A percentile compares a stretch with the other conserved stretches of the same genome.
These are phyloP conservation scores for Lithophane leautieri DNA, from an alignment of 2,888 invertebrate genomes.

Conservation along the genomic window DNA sequence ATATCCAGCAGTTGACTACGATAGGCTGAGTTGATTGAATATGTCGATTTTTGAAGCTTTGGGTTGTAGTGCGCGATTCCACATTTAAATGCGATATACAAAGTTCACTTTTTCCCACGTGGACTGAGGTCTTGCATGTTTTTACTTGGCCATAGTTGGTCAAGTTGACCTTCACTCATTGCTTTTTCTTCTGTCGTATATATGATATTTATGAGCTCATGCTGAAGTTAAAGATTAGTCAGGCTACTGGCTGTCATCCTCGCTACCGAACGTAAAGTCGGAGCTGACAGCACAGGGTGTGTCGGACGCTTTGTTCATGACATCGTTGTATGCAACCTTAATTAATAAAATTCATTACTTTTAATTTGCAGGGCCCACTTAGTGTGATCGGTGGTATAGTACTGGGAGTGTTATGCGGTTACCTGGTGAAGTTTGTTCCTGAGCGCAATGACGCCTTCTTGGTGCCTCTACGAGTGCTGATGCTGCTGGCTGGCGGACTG, in stretches of 20 bases:
- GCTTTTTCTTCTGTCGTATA: not conserved
- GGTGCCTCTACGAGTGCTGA: conserved; percentile 94
- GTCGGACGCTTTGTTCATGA: not conserved
- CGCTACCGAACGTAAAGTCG: not conserved
- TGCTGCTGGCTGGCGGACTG: conserved; percentile 95
- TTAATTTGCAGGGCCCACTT: conserved; percentile 92
- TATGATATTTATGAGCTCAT: not conserved
- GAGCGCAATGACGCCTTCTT: conserved; percentile 95
- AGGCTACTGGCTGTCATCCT: conserved; percentile 1
- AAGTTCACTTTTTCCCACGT: not conserved
- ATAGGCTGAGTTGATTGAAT: not conserved
- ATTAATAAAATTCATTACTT: not conserved
- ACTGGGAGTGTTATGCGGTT: conserved; percentile 95
- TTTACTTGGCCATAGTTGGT: not conserved
- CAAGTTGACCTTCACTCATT: not conserved
- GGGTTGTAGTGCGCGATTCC: not conserved
- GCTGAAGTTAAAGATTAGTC: not conserved
- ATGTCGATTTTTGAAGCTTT: not conserved
- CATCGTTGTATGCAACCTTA: not conserved
- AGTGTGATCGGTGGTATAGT: conserved; percentile 95
- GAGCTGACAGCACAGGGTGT: not conserved
- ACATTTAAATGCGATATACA: not conserved
- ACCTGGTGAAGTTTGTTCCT: conserved; percentile 95
- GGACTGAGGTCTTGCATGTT: not conserved
- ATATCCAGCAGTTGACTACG: not conserved